A percentile compares a stretch with the other conserved stretches of the same genome.
These are phyloP conservation scores for Diploscapter pachys DNA, from an alignment of 1,140 invertebrate genomes.

Conservation along the genomic window DNA sequence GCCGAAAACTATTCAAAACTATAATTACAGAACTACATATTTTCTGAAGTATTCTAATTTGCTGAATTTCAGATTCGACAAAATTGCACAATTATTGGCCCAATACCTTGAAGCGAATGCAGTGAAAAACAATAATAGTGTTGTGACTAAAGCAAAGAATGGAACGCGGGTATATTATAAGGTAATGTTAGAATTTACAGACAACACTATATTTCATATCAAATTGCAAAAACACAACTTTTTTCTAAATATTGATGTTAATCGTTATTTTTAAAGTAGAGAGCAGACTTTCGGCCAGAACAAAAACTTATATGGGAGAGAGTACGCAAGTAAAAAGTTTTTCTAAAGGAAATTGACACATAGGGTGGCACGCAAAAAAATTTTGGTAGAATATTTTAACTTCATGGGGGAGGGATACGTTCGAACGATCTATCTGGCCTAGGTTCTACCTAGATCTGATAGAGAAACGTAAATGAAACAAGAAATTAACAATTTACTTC, in stretches of 20 bases:
- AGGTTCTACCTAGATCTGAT: background rate
- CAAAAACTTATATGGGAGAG: background rate
- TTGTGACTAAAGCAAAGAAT: background rate
- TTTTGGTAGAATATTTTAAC: background rate
- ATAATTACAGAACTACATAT: too few relatives aligned
- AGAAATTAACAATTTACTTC: background rate
- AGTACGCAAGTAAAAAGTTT: background rate
- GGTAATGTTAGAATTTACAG: background rate
- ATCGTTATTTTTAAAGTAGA: too few relatives aligned
- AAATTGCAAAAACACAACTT: too few relatives aligned
- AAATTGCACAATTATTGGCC: conserved; percentile 23
- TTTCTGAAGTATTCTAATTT: too few relatives aligned
- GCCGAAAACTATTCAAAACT: too few relatives aligned
- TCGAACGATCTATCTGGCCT: background rate
- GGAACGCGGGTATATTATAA: conserved; percentile 9
- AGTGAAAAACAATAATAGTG: background rate
- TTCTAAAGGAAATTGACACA: conserved; percentile 9
- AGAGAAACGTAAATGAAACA: conserved; percentile 11
- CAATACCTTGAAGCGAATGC: conserved; percentile 34
- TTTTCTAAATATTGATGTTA: too few relatives aligned
- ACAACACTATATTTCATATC: too few relatives aligned
- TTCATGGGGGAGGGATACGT: background rate
- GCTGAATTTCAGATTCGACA: conserved; percentile 19
- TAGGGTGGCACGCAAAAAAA: too few relatives aligned
- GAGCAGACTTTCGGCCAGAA: too few relatives aligned